These are phyloP conservation scores for Diplolepis rosae DNA, from an alignment of 2,888 invertebrate genomes.

Conservation along the genomic window DNA sequence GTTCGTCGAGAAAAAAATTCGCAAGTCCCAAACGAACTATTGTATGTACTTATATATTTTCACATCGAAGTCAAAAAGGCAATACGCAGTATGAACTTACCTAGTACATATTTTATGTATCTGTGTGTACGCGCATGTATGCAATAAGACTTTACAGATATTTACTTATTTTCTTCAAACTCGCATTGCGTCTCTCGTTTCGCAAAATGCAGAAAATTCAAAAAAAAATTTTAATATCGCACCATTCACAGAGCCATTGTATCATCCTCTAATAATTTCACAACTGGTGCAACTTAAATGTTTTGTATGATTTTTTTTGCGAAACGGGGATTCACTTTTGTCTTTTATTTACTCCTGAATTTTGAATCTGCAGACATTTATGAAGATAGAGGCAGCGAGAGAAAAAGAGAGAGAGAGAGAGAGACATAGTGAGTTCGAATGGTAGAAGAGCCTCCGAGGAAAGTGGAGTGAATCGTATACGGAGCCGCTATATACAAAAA, in stretches of 20 bases:
- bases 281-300: constrained; percentile 22
- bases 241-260: too few relatives aligned
- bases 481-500: constrained; percentile 39
- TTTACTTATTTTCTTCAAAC: constrained; percentile 56
- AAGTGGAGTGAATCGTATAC: constrained; percentile 43
- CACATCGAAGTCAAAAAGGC: constrained; percentile 74
- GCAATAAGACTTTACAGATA: constrained; percentile 56
- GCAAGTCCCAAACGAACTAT: constrained; percentile 62
- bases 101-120: constrained; percentile 68
- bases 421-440: constrained; percentile 40
- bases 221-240: constrained; percentile 28
- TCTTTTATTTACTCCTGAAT: neutral
- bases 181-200: constrained; percentile 45
- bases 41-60: constrained; percentile 63
- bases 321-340: constrained; percentile 15
- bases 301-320: constrained; percentile 27
- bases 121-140: constrained; percentile 64
- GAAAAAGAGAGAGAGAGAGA: constrained; percentile 39
- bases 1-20: constrained; percentile 41
- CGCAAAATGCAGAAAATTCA: constrained; percentile 20
- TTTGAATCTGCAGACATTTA: constrained; percentile 12
- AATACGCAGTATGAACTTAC: constrained; percentile 74
- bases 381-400: constrained; percentile 42
- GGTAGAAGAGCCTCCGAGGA: constrained; percentile 34
- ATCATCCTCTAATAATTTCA: constrained; percentile 17